phyloP scores from a whole-genome alignment of 2,797 vertebrate species.

The Propithecus deckenii region DNA sequence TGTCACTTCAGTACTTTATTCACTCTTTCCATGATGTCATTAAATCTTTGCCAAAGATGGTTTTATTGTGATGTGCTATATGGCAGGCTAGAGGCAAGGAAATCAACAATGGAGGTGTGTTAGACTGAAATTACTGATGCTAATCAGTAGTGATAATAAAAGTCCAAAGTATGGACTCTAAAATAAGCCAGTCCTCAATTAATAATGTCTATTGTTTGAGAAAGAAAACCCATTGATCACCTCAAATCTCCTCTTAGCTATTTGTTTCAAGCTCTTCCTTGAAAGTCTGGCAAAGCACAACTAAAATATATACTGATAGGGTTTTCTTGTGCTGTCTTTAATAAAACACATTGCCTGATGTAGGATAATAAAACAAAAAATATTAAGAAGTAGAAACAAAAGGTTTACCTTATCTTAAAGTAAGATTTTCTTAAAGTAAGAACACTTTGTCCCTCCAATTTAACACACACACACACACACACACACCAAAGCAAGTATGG shows the following conservation, averaged over 20 bases:
- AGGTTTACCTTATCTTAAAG: background rate
- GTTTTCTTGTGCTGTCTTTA: conserved; percentile 36
- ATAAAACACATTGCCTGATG: background rate
- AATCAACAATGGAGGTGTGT: conserved; percentile 18
- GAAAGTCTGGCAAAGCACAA: background rate
- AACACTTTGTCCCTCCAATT: background rate
- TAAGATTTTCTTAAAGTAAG: background rate
- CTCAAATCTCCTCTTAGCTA: background rate
- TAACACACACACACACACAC: background rate
- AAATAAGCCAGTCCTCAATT: conserved; percentile 22
- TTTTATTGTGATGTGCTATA: conserved; percentile 32
- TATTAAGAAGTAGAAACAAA: background rate
- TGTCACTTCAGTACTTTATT: conserved; percentile 23
- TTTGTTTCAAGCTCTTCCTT: conserved; percentile 22
- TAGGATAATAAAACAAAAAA: conserved; percentile 25
- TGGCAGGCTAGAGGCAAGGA: background rate
- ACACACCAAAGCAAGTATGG: background rate
- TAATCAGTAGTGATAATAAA: conserved; percentile 47
- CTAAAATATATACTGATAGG: background rate
- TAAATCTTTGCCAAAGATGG: conserved; percentile 43
- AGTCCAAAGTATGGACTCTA: conserved; percentile 16
- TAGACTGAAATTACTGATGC: conserved; percentile 61
- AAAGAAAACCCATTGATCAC: background rate
- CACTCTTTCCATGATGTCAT: conserved; percentile 29
- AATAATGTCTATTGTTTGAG: conserved; percentile 43